phyloP scores from a whole-genome alignment of 2,888 invertebrate genomes.

The Tineola bisselliella region DNA sequence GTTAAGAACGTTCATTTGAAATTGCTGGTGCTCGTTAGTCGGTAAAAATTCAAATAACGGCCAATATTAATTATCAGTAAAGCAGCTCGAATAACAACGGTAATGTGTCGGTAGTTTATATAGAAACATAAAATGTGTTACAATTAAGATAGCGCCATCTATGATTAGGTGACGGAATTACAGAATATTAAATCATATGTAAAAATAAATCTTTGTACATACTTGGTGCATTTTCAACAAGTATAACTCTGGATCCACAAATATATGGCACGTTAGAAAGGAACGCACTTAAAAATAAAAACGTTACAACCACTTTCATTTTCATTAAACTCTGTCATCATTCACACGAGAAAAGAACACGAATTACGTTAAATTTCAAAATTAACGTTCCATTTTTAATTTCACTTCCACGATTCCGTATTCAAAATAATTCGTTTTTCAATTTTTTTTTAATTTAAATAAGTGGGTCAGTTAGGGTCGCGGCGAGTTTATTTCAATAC shows the following conservation, averaged over 20 bases:
- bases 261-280: slow-evolving; percentile 15
- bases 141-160: too few relatives aligned
- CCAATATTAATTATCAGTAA: too few relatives aligned
- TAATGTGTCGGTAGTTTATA: too few relatives aligned
- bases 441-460: slow-evolving; percentile 17
- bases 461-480: slow-evolving; percentile 48
- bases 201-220: slow-evolving; percentile 26
- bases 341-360: slow-evolving; percentile 18
- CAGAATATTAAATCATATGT: slow-evolving; percentile 7
- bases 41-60: too few relatives aligned
- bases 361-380: not conserved
- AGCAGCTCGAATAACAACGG: too few relatives aligned
- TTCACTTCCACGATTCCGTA: slow-evolving; percentile 12
- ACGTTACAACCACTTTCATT: slow-evolving; percentile 44
- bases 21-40: too few relatives aligned
- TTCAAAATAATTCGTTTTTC: slow-evolving; percentile 11
- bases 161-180: too few relatives aligned
- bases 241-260: slow-evolving; percentile 47
- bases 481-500: slow-evolving; percentile 44
- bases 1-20: too few relatives aligned
- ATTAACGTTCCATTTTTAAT: not conserved
- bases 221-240: slow-evolving; percentile 63
- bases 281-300: slow-evolving; percentile 23
- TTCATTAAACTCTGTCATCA: slow-evolving; percentile 39
- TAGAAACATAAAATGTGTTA: too few relatives aligned